phyloP scores from a whole-genome alignment of 2,113 vertebrate genomes.

The Petromus typicus region DNA sequence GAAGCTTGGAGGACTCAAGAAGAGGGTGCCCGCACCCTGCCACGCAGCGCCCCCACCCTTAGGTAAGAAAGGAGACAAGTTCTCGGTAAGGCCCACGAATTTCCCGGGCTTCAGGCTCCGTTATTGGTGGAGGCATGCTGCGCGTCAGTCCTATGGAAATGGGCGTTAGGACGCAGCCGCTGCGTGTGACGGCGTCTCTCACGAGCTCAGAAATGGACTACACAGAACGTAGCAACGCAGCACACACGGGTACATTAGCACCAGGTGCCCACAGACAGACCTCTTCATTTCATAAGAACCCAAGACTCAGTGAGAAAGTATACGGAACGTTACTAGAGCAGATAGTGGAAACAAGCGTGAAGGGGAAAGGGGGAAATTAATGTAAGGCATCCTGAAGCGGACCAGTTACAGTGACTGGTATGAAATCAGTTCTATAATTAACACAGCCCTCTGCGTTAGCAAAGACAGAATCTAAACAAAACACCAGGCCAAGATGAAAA shows the following conservation, averaged over 20 bases:
- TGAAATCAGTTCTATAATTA: neutral
- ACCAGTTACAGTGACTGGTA: neutral
- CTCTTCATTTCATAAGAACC: neutral
- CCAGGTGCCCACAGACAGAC: neutral
- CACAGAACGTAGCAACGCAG: neutral
- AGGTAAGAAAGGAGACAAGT: neutral
- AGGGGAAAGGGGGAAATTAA: neutral
- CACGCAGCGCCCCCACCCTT: neutral
- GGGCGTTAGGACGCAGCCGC: no score
- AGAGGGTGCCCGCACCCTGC: neutral
- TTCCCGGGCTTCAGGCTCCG: neutral
- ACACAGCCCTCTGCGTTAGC: neutral
- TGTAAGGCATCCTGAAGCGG: neutral
- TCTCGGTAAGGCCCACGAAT: neutral
- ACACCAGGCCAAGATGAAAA: neutral
- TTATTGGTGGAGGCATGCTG: neutral
- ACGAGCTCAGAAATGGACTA: neutral
- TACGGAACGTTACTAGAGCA: neutral
- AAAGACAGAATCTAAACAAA: neutral
- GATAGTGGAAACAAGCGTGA: neutral
- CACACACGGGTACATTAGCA: neutral
- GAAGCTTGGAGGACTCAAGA: neutral
- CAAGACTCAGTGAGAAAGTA: neutral
- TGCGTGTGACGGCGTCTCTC: no score
- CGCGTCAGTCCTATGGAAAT: neutral